These are phyloP conservation scores for Drosophila nigrodunni DNA, from an alignment of 1,140 invertebrate species.

Conservation along the genomic window DNA sequence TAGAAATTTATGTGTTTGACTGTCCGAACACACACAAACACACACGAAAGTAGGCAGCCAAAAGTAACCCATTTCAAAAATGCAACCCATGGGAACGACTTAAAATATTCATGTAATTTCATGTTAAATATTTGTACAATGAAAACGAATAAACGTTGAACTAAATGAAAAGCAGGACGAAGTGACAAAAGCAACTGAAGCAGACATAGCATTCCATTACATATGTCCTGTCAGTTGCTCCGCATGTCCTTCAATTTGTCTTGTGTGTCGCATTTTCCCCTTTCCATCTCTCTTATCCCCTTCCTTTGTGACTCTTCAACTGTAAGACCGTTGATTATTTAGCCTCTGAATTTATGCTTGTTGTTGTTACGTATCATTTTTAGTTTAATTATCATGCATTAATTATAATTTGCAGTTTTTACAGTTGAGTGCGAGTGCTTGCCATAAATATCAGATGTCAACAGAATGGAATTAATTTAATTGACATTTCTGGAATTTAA, in stretches of 20 bases:
- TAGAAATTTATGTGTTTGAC: conserved; percentile 16
- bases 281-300: not conserved
- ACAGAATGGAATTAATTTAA: conserved; percentile 23
- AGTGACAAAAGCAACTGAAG: conserved; percentile 34
- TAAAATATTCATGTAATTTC: conserved; percentile 60
- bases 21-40: not conserved
- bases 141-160: conserved; percentile 32
- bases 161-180: conserved; percentile 27
- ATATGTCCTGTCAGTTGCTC: conserved; percentile 32
- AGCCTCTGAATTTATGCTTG: conserved; percentile 36
- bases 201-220: conserved; percentile 35
- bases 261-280: conserved; percentile 20
- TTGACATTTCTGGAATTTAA: not conserved
- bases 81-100: conserved; percentile 34
- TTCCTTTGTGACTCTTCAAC: too few species aligned
- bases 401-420: conserved; percentile 43
- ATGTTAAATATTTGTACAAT: conserved; percentile 59
- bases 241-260: conserved; percentile 54
- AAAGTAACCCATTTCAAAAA: conserved; percentile 27
- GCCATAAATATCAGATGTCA: conserved; percentile 37
- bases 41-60: conserved; percentile 4
- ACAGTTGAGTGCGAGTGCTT: conserved; percentile 13
- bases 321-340: conserved; percentile 37
- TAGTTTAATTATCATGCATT: conserved; percentile 52
- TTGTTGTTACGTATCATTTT: conserved; percentile 52